Evolutionary conservation across 2,888 invertebrate genomes (phyloP).

Genomic region (Agonum fuliginosum): DNA sequence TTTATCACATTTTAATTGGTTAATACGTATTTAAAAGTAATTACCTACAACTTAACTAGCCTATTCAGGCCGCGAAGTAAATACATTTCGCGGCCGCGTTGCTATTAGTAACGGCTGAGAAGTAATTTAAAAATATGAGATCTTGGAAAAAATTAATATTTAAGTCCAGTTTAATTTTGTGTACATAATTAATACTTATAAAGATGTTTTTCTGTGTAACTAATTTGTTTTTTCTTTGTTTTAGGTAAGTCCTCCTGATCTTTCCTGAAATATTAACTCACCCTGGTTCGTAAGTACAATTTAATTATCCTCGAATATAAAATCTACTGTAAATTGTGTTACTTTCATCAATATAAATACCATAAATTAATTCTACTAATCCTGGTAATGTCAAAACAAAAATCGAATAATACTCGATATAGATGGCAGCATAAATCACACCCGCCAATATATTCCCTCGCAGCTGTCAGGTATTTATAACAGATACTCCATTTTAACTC

Average conservation of each 20-base stretch:
- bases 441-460: slow-evolving; percentile 3
- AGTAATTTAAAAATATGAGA: too few relatives aligned
- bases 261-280: not conserved
- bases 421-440: slow-evolving; percentile 32
- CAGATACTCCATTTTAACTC: slow-evolving; percentile 39
- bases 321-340: too few relatives aligned
- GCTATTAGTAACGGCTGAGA: too few relatives aligned
- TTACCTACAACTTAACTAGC: too few relatives aligned
- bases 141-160: too few relatives aligned
- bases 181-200: not conserved
- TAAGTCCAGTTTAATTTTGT: not conserved
- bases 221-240: not conserved
- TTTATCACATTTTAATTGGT: too few relatives aligned
- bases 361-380: slow-evolving; percentile 23
- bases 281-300: slow-evolving; percentile 17
- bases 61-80: too few relatives aligned
- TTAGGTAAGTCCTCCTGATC: slow-evolving; percentile 8
- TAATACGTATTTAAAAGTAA: too few relatives aligned
- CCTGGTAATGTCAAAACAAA: slow-evolving; percentile 16
- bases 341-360: slow-evolving; percentile 2
- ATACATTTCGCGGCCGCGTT: too few relatives aligned
- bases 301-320: too few relatives aligned
- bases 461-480: slow-evolving; percentile 40
- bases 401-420: slow-evolving; percentile 31
- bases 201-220: not conserved